phyloP scores from a whole-genome alignment of 2,113 vertebrate genomes.

The Trogon melanurus region DNA sequence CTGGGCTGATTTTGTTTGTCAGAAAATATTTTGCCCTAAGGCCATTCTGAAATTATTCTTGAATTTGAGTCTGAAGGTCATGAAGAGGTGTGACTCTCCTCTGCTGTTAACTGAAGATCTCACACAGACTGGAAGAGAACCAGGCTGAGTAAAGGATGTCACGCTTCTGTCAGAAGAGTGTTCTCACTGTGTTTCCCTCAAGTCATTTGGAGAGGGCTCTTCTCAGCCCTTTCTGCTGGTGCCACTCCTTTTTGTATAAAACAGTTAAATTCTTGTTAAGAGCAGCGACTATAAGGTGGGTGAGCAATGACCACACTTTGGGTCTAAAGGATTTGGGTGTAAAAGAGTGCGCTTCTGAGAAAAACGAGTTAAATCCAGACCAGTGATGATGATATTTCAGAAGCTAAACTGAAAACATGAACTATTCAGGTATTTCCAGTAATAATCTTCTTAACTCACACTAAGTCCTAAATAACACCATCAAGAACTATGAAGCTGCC shows the following conservation, averaged over 20 bases:
- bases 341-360: neutral
- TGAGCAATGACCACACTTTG: neutral
- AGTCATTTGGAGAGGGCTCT: neutral
- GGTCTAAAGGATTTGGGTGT: neutral
- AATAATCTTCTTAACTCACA: neutral
- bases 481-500: neutral
- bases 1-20: neutral
- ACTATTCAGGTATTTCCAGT: neutral
- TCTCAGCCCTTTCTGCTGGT: neutral
- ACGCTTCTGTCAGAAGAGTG: neutral
- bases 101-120: neutral
- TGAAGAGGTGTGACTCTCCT: neutral
- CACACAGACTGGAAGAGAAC: neutral
- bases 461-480: neutral
- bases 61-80: slow-evolving; percentile 16
- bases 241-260: neutral
- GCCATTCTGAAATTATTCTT: neutral
- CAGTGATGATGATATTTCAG: neutral
- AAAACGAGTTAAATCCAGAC: neutral
- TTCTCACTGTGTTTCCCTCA: neutral
- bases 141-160: neutral
- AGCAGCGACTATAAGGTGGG: neutral
- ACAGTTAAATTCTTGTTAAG: neutral
- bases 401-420: neutral
- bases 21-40: slow-evolving; percentile 2